Evolutionary conservation across 2,797 vertebrate genomes (phyloP), one percentile per base, ranked within the genome.

Genomic region (Gorsachius magnificus): DNA sequence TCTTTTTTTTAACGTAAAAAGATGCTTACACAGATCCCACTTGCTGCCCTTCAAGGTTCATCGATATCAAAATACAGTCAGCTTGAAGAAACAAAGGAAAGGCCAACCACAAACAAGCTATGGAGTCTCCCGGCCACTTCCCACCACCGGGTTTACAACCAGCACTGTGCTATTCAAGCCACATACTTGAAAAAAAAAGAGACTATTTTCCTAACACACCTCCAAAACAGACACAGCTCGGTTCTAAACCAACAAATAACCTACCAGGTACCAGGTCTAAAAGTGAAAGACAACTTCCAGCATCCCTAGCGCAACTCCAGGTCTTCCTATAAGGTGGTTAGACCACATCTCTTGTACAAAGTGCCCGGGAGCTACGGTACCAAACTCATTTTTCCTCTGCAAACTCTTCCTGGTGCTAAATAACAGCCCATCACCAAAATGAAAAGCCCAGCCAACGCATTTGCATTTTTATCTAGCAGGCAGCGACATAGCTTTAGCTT

Each of bases 81-180:
- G 77, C 68, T 63, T 4, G 10, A 33, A 81, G 79, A 77, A 94
- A 96, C 95, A 96, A 96, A 96, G 88, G 93, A 54, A 85, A 92
- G 50, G 15, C 69, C 77, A 85, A 71, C 74, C 35, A 46, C 80
- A 51, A 82, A 72, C 65, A 10, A 83, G 65, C 65, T 6, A 41
- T 5, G 5, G 56, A 80, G 76, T 20, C 60, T 81, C 63, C 82
- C 4, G 15, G 63, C 58, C 90, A 54, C 79, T 86, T 92, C 87
- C 66, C 74, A 31, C 50, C 29, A 2, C 65, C 31, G 56, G 76
- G 41, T 33, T 56, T 43, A 66, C 70, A 41, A 51, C 58, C 46
- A 43, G 77, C 58, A 26, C 60, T 0, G 21, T 17, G 28, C 82
- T n/a, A 7, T 36, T 77, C 25, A 31, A 76, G n/a, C n/a, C 45